Conservation (phyloP, 2,888 invertebrate genomes). For the Andrena bucephala region DNA sequence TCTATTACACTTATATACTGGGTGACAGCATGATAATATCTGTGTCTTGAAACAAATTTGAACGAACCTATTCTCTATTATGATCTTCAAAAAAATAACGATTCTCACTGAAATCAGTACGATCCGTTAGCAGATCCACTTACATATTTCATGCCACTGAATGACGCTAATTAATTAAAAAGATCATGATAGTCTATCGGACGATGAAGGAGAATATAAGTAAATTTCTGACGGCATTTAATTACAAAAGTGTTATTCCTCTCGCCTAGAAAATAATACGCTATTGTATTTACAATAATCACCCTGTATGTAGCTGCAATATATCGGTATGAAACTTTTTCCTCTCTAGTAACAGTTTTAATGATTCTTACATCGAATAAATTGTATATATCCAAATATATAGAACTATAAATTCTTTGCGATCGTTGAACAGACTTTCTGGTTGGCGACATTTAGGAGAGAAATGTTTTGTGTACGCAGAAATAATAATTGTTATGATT, state of each 20-base stretch:
- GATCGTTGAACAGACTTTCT: conserved; percentile 13
- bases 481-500: conserved; percentile 17
- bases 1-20: conserved; percentile 38
- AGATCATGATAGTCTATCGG: conserved; percentile 1
- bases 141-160: neutral
- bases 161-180: conserved; percentile 20
- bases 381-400: conserved; percentile 25
- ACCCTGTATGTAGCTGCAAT: conserved; percentile 35
- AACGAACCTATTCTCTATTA: conserved; percentile 25
- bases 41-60: conserved; percentile 14
- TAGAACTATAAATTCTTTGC: conserved; percentile 14
- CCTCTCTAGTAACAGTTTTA: conserved; percentile 1
- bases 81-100: neutral
- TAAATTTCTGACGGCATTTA: conserved; percentile 9
- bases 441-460: conserved; percentile 1
- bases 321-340: conserved; percentile 16
- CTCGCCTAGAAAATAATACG: conserved; percentile 8
- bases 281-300: conserved; percentile 23
- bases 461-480: conserved; percentile 14
- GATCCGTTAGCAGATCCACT: neutral
- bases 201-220: neutral
- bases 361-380: conserved; percentile 26
- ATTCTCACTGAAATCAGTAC: neutral
- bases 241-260: conserved; percentile 14
- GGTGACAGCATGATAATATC: conserved; percentile 44